Evolutionary conservation across 2,797 vertebrate species (phyloP).

Genomic region (Yasuhikotakia modesta): DNA sequence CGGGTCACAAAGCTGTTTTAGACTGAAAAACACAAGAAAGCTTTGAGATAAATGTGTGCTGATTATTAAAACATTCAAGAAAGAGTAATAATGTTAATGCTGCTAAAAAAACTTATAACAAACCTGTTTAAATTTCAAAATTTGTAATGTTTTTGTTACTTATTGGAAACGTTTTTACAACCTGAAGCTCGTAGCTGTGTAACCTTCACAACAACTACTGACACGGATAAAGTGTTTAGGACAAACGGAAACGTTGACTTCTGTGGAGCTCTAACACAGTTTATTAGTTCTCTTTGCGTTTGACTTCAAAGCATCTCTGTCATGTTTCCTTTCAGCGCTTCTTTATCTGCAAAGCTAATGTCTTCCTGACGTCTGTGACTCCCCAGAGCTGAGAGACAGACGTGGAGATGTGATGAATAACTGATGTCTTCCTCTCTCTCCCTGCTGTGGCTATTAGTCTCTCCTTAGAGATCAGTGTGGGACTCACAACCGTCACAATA

Average conservation of each 20-base stretch:
- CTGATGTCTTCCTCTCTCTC: slow-evolving; percentile 38
- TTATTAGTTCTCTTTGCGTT: slow-evolving; percentile 9
- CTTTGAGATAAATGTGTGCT: too few relatives aligned
- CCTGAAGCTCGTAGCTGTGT: too few relatives aligned
- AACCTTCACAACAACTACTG: neutral
- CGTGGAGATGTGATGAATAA: slow-evolving; percentile 37
- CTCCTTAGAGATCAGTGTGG: slow-evolving; percentile 40
- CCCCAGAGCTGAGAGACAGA: slow-evolving; percentile 30
- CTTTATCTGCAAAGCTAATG: slow-evolving; percentile 42
- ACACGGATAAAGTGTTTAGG: neutral
- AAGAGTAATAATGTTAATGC: too few relatives aligned
- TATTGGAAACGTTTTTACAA: too few relatives aligned
- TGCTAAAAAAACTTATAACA: too few relatives aligned
- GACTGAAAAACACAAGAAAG: neutral
- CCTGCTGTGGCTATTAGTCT: slow-evolving; percentile 45
- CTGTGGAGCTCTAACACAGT: neutral
- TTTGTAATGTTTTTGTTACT: too few relatives aligned
- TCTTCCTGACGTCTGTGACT: slow-evolving; percentile 25
- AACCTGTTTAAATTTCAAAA: too few relatives aligned
- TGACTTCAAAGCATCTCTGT: slow-evolving; percentile 5
- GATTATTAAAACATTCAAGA: too few relatives aligned
- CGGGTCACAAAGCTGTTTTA: neutral
- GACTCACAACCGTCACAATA: slow-evolving; percentile 15
- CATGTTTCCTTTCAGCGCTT: neutral
- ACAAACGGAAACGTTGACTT: neutral